Conservation (phyloP, 2,888 invertebrate genomes). For the Galerucella calmariensis region DNA sequence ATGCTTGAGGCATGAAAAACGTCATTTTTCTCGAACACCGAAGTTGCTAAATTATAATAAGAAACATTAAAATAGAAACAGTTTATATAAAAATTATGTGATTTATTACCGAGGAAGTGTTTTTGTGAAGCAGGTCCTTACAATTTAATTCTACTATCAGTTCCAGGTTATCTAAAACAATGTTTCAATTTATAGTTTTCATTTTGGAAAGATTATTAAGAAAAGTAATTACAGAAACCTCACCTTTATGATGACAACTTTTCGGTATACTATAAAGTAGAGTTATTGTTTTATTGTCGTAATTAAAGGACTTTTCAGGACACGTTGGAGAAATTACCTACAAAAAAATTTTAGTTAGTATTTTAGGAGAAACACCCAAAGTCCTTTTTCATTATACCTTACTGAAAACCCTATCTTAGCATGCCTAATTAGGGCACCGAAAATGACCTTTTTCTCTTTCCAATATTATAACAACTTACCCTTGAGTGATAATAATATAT, state of each 20-base stretch:
- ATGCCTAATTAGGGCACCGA: too few relatives aligned
- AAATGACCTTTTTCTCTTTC: too few relatives aligned
- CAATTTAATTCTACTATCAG: slow-evolving; percentile 9
- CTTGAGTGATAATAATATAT: too few relatives aligned
- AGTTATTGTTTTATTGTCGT: slow-evolving; percentile 1
- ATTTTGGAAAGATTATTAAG: neutral
- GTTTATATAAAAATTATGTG: neutral
- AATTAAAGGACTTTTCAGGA: slow-evolving; percentile 11
- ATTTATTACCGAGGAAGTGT: neutral
- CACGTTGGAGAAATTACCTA: slow-evolving; percentile 14
- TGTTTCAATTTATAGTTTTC: neutral
- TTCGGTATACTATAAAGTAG: slow-evolving; percentile 8
- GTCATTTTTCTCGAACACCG: slow-evolving; percentile 11
- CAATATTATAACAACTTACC: too few relatives aligned
- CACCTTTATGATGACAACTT: slow-evolving; percentile 15
- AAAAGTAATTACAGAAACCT: neutral
- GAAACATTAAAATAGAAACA: neutral
- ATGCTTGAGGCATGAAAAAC: slow-evolving; percentile 13
- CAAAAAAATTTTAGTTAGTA: neutral
- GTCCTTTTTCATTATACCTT: too few relatives aligned
- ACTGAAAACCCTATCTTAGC: too few relatives aligned
- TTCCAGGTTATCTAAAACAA: slow-evolving; percentile 2
- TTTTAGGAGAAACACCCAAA: too few relatives aligned
- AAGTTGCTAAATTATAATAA: slow-evolving; percentile 8
- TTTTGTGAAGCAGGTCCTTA: neutral